Evolutionary conservation across 2,888 invertebrate species (phyloP).

Genomic region (Melanophora roralis): DNA sequence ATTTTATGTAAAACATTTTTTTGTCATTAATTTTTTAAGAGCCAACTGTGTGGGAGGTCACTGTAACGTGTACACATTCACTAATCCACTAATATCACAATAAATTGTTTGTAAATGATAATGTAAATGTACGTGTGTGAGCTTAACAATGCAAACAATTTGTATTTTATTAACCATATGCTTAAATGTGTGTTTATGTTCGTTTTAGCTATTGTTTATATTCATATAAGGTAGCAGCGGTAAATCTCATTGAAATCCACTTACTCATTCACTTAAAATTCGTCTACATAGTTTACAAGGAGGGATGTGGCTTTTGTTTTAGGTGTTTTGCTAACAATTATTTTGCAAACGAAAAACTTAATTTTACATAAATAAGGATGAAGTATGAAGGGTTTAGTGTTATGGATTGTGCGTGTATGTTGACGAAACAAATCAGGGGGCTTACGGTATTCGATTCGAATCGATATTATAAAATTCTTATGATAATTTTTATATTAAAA

Average conservation of each 20-base stretch:
- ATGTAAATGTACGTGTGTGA: background rate
- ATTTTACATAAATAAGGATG: too few relatives aligned
- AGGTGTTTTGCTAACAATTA: background rate
- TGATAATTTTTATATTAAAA: too few relatives aligned
- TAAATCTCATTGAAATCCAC: slow-evolving; percentile 52
- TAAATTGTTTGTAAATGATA: slow-evolving; percentile 1
- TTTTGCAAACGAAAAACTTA: slow-evolving; percentile 23
- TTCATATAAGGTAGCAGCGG: slow-evolving; percentile 32
- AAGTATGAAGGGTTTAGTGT: too few relatives aligned
- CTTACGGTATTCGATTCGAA: too few relatives aligned
- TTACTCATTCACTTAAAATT: slow-evolving; percentile 49
- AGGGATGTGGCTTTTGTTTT: background rate
- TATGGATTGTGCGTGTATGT: too few relatives aligned
- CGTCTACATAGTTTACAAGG: background rate
- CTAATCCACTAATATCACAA: background rate
- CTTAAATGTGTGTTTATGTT: background rate
- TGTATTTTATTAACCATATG: background rate
- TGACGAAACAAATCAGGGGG: too few relatives aligned
- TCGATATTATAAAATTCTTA: too few relatives aligned
- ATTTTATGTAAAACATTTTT: too few relatives aligned
- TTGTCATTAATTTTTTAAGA: too few relatives aligned
- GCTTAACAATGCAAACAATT: background rate
- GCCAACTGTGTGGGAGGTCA: too few relatives aligned
- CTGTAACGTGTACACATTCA: too few relatives aligned
- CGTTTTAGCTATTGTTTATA: slow-evolving; percentile 17